Evolutionary conservation across 2,113 vertebrate genomes (phyloP).

Genomic region (Colinus virginianus): DNA sequence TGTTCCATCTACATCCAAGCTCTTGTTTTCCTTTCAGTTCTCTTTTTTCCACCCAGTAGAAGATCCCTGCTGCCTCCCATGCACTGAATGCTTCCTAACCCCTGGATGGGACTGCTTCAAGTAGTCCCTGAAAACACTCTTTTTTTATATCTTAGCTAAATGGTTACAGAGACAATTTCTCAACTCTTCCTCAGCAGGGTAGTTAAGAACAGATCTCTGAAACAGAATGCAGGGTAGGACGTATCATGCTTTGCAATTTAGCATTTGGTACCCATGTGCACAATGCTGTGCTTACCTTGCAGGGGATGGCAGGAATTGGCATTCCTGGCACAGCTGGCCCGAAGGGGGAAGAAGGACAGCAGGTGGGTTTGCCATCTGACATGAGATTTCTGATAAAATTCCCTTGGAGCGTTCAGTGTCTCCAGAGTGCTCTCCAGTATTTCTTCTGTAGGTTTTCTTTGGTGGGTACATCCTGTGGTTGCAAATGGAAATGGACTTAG

Average conservation of each 20-base stretch:
- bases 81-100: background rate
- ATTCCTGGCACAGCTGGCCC: slow-evolving; percentile 79
- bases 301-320: slow-evolving; percentile 84
- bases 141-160: background rate
- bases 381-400: background rate
- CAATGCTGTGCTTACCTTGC: background rate
- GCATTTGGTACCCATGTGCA: background rate
- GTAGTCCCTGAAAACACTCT: background rate
- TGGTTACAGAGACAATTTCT: background rate
- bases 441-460: background rate
- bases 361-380: slow-evolving; percentile 68
- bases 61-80: background rate
- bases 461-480: fast-evolving
- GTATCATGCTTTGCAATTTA: background rate
- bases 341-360: slow-evolving; percentile 80
- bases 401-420: background rate
- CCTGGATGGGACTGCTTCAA: background rate
- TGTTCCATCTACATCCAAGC: background rate
- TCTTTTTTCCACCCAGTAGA: background rate
- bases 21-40: background rate
- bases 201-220: background rate
- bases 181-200: background rate
- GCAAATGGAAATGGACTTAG: background rate
- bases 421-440: background rate
- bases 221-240: background rate